A percentile compares a stretch with the other conserved stretches of the same genome.
These are phyloP conservation scores for Kryptolebias ocellatus DNA, from an alignment of 2,797 vertebrate genomes.

Conservation along the genomic window DNA sequence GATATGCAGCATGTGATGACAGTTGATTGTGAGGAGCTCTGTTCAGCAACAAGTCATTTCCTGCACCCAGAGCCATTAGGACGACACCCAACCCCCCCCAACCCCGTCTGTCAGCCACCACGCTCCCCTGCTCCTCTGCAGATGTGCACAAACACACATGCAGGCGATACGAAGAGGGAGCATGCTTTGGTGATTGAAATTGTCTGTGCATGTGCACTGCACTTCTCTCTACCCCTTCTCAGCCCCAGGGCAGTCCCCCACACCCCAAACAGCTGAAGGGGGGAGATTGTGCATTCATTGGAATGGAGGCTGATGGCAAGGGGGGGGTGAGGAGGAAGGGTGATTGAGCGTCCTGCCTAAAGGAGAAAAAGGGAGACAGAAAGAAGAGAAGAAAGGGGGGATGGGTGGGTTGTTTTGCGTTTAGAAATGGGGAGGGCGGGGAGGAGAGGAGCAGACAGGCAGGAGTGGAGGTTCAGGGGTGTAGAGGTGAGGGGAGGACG, in stretches of 20 bases:
- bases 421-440: slow-evolving; percentile 40
- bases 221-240: slow-evolving; percentile 56
- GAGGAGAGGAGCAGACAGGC: slow-evolving; percentile 53
- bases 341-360: slow-evolving; percentile 82
- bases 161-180: slow-evolving; percentile 7
- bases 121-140: slow-evolving; percentile 65
- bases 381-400: slow-evolving; percentile 44
- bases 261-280: slow-evolving; percentile 61
- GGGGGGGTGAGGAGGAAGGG: slow-evolving; percentile 35
- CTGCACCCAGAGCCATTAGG: slow-evolving; percentile 59
- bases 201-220: slow-evolving; percentile 59
- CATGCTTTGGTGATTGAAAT: slow-evolving; percentile 62
- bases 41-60: slow-evolving; percentile 70
- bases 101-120: slow-evolving; percentile 43
- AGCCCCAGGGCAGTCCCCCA: slow-evolving; percentile 61
- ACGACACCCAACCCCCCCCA: slow-evolving; percentile 42
- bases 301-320: slow-evolving; percentile 71
- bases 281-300: slow-evolving; percentile 76
- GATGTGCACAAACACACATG: slow-evolving; percentile 68
- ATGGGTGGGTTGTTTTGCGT: slow-evolving; percentile 57
- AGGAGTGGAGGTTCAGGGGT: slow-evolving; percentile 55
- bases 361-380: slow-evolving; percentile 71
- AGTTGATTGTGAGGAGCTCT: slow-evolving; percentile 56
- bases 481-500: slow-evolving; percentile 65
- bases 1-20: slow-evolving; percentile 47